Evolutionary conservation across 2,888 invertebrate species (phyloP).

Genomic region (Drosophila recens): DNA sequence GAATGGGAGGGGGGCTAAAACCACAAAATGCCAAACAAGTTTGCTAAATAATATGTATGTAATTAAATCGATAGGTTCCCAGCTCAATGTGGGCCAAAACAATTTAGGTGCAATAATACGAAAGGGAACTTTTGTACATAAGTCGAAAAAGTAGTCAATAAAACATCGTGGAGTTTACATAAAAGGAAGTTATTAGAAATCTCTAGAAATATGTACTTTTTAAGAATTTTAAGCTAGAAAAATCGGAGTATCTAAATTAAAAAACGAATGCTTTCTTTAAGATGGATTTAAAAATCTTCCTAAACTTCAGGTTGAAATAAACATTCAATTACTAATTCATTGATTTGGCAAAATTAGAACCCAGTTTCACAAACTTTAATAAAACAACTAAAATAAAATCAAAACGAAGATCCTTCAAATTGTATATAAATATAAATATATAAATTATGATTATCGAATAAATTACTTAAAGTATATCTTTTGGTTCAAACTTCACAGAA

Average conservation of each 20-base stretch:
- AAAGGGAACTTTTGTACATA: background rate
- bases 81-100: conserved; percentile 3
- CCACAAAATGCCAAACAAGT: conserved; percentile 12
- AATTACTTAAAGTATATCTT: background rate
- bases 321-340: too few species aligned
- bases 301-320: too few species aligned
- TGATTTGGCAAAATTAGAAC: background rate
- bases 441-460: too few species aligned
- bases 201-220: background rate
- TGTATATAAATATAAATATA: too few species aligned
- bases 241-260: too few species aligned
- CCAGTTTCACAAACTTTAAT: too few species aligned
- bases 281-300: too few species aligned
- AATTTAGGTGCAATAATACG: too few species aligned
- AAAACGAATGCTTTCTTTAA: too few species aligned
- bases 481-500: too few species aligned
- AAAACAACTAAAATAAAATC: background rate
- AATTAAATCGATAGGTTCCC: conserved; percentile 32
- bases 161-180: too few species aligned
- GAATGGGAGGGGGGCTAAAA: conserved; percentile 2
- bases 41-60: conserved; percentile 37
- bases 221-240: too few species aligned
- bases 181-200: background rate
- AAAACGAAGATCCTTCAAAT: background rate
- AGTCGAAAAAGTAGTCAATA: background rate